These are phyloP conservation scores for Cinclus mexicanus DNA, from an alignment of 2,113 vertebrate species.

Conservation along the genomic window DNA sequence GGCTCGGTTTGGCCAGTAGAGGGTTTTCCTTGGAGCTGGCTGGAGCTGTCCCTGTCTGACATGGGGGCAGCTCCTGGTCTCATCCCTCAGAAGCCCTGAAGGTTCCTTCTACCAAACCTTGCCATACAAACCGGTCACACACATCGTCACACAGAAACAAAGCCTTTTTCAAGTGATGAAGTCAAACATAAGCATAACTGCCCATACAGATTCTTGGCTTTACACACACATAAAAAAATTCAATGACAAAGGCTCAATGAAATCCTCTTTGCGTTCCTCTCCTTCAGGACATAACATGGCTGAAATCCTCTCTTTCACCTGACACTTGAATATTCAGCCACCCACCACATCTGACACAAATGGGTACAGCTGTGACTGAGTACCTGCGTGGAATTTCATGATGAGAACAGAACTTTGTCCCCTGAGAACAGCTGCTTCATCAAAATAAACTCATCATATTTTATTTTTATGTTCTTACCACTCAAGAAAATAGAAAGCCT, in stretches of 20 bases:
- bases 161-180: background rate
- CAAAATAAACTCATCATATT: background rate
- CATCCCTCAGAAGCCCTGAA: background rate
- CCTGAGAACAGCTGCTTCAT: background rate
- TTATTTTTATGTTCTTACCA: background rate
- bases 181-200: background rate
- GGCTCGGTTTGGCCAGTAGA: accelerated
- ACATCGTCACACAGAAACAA: background rate
- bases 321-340: background rate
- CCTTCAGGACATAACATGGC: background rate
- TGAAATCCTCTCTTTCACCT: background rate
- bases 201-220: background rate
- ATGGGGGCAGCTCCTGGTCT: background rate
- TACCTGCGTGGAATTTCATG: background rate
- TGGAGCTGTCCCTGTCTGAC: background rate
- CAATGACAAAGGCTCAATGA: background rate
- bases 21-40: background rate
- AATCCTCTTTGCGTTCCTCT: background rate
- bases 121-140: background rate
- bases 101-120: background rate
- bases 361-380: background rate
- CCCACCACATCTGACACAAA: background rate
- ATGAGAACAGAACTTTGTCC: background rate
- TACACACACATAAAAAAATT: background rate
- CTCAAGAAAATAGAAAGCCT: background rate